phyloP scores from a whole-genome alignment of 2,888 invertebrate genomes.

The Calliopum simillimum region DNA sequence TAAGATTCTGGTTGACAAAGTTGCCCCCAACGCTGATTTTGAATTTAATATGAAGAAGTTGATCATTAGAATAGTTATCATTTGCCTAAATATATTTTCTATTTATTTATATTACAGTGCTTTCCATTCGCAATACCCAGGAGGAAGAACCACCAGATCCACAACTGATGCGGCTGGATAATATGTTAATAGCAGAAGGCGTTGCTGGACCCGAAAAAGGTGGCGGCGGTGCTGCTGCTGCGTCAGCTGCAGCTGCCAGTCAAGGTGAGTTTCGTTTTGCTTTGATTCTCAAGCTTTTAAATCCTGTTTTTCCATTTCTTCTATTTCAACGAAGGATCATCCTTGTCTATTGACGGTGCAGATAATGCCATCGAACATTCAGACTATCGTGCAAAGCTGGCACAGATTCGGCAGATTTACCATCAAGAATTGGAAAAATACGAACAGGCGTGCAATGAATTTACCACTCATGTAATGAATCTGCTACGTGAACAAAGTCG shows the following conservation, averaged over 20 bases:
- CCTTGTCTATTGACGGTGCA: slow-evolving; percentile 69
- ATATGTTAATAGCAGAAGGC: slow-evolving; percentile 99
- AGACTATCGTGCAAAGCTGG: slow-evolving; percentile 98
- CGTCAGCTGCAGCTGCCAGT: slow-evolving; percentile 89
- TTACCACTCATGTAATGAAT: slow-evolving; percentile 99
- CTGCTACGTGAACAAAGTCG: slow-evolving; percentile 95
- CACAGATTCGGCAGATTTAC: slow-evolving; percentile 98
- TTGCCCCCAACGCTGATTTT: no score
- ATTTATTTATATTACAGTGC: slow-evolving; percentile 72
- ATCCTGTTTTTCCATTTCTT: slow-evolving; percentile 1
- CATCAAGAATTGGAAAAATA: slow-evolving; percentile 99
- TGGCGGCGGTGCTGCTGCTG: slow-evolving; percentile 87
- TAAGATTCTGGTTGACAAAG: no score
- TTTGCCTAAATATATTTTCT: slow-evolving; percentile 11
- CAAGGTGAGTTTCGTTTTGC: slow-evolving; percentile 68
- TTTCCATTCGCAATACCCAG: slow-evolving; percentile 95
- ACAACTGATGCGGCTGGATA: slow-evolving; percentile 97
- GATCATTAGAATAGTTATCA: slow-evolving; percentile 33
- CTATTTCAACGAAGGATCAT: slow-evolving; percentile 55
- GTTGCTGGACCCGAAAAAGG: slow-evolving; percentile 97
- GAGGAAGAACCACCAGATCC: slow-evolving; percentile 99
- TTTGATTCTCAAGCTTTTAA: slow-evolving; percentile 9
- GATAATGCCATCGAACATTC: slow-evolving; percentile 99
- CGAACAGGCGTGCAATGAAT: slow-evolving; percentile 99
- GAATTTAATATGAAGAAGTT: slow-evolving; percentile 7